Conservation (phyloP, 2,113 vertebrate genomes). For the Okapia johnstoni region DNA sequence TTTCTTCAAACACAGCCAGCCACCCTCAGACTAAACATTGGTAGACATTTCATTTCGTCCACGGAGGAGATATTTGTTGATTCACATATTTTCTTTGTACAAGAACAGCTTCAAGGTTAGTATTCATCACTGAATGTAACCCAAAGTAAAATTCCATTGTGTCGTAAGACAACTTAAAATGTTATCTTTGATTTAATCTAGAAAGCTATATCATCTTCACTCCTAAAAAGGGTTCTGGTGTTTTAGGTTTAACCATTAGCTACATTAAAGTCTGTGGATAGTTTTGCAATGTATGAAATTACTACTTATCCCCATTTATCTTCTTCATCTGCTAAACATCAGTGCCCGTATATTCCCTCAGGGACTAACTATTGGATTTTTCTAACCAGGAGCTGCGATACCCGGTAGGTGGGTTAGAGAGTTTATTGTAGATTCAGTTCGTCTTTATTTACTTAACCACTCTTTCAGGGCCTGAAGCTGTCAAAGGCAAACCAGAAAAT, state of each 20-base stretch:
- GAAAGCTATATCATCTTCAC: neutral
- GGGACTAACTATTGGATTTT: neutral
- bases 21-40: constrained; percentile 60
- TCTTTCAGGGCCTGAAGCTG: neutral
- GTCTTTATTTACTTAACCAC: neutral
- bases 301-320: neutral
- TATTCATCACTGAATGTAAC: neutral
- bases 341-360: neutral
- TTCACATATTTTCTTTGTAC: constrained; percentile 19
- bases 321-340: neutral
- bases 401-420: neutral
- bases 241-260: neutral
- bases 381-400: neutral
- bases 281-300: neutral
- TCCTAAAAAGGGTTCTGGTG: neutral
- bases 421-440: neutral
- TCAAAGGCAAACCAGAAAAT: neutral
- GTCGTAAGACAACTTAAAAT: neutral
- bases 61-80: constrained; percentile 4
- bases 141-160: constrained; percentile 16
- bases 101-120: constrained; percentile 17
- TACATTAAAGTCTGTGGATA: neutral
- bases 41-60: neutral
- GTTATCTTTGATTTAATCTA: neutral
- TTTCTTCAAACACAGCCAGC: constrained; percentile 12